Percentiles rank a stretch among this genome's conserved stretches.
These are phyloP conservation scores for Cremastinae sp. DNA, from an alignment of 2,888 invertebrate species.

Conservation along the genomic window DNA sequence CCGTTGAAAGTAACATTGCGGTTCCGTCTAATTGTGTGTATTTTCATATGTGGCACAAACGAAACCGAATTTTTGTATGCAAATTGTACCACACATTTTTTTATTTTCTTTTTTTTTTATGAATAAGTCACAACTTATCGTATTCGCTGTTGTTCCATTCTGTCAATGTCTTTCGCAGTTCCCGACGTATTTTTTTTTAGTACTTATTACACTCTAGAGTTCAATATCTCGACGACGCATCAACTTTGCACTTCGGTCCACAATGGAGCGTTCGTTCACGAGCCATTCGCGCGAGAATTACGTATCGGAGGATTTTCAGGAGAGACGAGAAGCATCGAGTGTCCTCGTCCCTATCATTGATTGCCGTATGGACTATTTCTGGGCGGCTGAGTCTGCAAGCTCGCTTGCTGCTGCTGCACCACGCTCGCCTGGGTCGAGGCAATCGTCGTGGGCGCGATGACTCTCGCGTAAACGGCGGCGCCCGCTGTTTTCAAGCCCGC, in stretches of 20 bases:
- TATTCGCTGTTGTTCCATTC: slow-evolving; percentile 38
- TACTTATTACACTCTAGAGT: background rate
- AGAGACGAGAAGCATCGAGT: slow-evolving; percentile 30
- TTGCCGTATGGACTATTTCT: slow-evolving; percentile 71
- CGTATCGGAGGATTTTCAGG: background rate
- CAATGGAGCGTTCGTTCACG: slow-evolving; percentile 1
- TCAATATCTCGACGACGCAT: too few relatives aligned
- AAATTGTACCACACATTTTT: slow-evolving; percentile 69
- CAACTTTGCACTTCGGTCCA: background rate
- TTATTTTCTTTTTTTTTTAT: slow-evolving; percentile 49
- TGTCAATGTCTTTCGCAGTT: background rate
- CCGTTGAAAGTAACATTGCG: slow-evolving; percentile 69
- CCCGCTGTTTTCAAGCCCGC: slow-evolving; percentile 77
- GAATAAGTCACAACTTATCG: slow-evolving; percentile 60
- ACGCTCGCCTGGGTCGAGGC: slow-evolving; percentile 66
- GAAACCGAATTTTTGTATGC: slow-evolving; percentile 69
- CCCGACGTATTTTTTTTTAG: slow-evolving; percentile 3
- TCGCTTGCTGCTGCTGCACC: slow-evolving; percentile 61
- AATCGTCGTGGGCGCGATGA: slow-evolving; percentile 78
- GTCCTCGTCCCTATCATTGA: slow-evolving; percentile 67
- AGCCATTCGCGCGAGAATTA: background rate
- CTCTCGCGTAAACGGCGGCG: slow-evolving; percentile 77
- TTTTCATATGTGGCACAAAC: slow-evolving; percentile 62
- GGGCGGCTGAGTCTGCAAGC: slow-evolving; percentile 63
- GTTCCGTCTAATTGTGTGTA: slow-evolving; percentile 63